Evolutionary conservation across 2,888 invertebrate genomes (phyloP), one percentile per base, ranked within the genome.

Genomic region (Perdita meconis): DNA sequence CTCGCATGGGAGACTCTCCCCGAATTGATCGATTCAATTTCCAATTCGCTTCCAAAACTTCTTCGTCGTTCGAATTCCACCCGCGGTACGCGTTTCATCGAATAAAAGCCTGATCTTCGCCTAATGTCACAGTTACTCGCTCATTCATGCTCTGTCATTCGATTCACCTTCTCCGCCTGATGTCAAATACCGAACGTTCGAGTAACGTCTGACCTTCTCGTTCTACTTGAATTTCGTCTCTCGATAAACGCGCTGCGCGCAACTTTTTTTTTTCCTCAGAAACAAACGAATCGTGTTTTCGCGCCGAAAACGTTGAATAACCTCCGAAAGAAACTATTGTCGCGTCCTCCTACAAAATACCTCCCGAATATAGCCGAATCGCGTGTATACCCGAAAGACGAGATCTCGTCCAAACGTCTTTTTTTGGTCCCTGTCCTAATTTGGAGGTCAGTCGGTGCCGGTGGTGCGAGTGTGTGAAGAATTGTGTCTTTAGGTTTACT

Each of bases 381-480:
- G 16, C 36, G 51, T 36, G 50, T 26, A 16, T 63, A 66, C 36
- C 47, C 69, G 61, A 69, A 61, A 63, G 47, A 63, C 61, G 51
- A 63, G 57, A 44, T 53, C 38, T 64, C 60, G 60, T n/a, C 47
- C 47, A 47, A 47, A 47, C 47, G 13, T 61, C 50, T 75, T 90
- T 89, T 61, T 75, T 90, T 89, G 88, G 90, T 91, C 90, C 90
- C 90, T 90, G 88, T 85, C 86, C 85, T 71, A 85, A 74, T 85
- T 79, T 87, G 88, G 83, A 89, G 87, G 87, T 87, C 86, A 87
- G 85, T 87, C 87, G 83, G 84, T 84, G 83, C 82, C 84, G 76
- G 75, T 87, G 85, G 73, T 84, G 72, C 82, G 82, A 84, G 80
- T 87, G 88, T 88, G 86, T 85, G 78, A 88, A 88, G 85, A 87